Conservation (phyloP, 2,797 vertebrate species). For the Myiotriccus ornatus region DNA sequence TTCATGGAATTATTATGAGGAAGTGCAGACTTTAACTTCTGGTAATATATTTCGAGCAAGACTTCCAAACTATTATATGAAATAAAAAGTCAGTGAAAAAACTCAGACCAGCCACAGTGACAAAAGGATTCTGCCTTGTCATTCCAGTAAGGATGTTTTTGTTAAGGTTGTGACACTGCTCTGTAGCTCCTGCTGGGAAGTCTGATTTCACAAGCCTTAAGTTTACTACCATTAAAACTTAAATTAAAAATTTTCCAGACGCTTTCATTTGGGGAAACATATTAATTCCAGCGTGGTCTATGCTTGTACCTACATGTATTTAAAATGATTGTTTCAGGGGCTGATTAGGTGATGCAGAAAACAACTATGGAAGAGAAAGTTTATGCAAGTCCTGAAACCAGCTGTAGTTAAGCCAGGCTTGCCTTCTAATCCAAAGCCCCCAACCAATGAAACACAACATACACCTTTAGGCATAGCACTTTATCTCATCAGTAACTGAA, state of each 20-base stretch:
- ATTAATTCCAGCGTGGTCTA: neutral
- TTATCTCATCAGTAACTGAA: neutral
- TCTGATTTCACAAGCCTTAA: neutral
- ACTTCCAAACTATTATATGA: neutral
- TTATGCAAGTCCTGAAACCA: neutral
- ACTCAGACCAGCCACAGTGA: neutral
- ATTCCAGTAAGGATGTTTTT: neutral
- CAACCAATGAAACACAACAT: neutral
- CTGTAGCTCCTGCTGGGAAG: accelerated
- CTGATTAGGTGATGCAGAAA: neutral
- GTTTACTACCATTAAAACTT: neutral
- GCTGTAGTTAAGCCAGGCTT: neutral
- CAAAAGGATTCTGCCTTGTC: neutral
- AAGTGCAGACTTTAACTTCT: neutral
- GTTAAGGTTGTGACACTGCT: neutral
- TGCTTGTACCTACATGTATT: neutral
- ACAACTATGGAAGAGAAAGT: neutral
- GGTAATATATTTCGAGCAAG: neutral
- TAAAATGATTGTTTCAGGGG: neutral
- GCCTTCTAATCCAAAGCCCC: neutral
- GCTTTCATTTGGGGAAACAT: neutral
- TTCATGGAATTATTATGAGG: neutral
- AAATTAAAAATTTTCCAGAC: neutral
- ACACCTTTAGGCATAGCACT: neutral
- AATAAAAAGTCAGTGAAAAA: neutral